Evolutionary conservation across 2,797 vertebrate species (phyloP), one percentile per base, ranked within the genome.

Genomic region (Alauda arvensis): DNA sequence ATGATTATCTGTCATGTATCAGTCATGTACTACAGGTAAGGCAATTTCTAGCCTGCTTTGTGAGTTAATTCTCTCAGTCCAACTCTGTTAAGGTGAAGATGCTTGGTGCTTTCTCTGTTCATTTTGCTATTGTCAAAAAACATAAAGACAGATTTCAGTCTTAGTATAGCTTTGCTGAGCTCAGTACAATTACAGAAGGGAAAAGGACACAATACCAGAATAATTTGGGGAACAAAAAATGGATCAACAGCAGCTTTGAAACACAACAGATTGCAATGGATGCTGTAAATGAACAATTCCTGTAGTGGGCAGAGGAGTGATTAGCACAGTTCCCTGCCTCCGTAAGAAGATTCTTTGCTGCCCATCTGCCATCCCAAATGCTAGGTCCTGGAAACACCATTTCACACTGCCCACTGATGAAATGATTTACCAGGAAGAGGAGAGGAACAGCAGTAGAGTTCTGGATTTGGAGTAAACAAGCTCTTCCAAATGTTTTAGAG

Each of bases 261-360:
- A 79, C 78, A 85, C 69, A 85, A 69, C 85, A 91, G 92, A 88
- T 90, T 92, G 94, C 88, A 85, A 79, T 56, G 45, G 40, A 69
- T 94, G 55, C 88, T 94, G 77, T 52, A 94, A 92, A 85, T 91
- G 84, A 94, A 94, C 89, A 95, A 77, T 93, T 93, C 62, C 69
- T 90, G 57, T 85, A 94, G 85, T 87, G 66, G 92, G 85, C 72
- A 90, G 94, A 86, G 57, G 85, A 89, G 46, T 81, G 86, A 93
- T 95, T 87, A 94, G 84, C 86, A 93, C 72, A 81, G 86, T 89
- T 92, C 53, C 34, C 72, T 88, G 90, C 62, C 88, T 94, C 68
- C 28, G 0, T 92, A 81, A 88, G 82, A 91, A 91, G 83, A 90
- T 92, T 79, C 77, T 92, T 92, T 25, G 1, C 77, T 87, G 52